phyloP scores from a whole-genome alignment of 2,888 invertebrate species.

The Agrypnus murinus region DNA sequence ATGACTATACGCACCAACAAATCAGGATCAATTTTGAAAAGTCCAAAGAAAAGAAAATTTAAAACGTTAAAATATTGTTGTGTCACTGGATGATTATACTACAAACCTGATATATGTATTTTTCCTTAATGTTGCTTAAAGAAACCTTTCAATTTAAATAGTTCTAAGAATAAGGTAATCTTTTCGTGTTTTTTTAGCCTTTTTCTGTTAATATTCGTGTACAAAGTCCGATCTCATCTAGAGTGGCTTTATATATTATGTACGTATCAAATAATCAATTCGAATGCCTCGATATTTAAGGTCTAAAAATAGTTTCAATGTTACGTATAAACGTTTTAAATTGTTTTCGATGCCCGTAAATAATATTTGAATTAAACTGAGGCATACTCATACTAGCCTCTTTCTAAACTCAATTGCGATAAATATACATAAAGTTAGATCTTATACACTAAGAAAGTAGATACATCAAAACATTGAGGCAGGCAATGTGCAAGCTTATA shows the following conservation, averaged over 20 bases:
- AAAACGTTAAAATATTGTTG: too few species aligned
- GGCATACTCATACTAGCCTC: too few species aligned
- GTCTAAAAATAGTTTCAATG: conserved; percentile 25
- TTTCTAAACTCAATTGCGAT: neutral
- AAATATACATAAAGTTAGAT: neutral
- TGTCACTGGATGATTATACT: too few species aligned
- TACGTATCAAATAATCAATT: conserved; percentile 30
- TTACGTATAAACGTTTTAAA: conserved; percentile 17
- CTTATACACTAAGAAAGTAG: neutral
- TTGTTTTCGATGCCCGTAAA: conserved; percentile 20
- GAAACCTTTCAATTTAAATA: too few species aligned
- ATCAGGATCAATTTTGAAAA: too few species aligned
- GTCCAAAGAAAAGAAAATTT: too few species aligned
- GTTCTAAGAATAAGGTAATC: too few species aligned
- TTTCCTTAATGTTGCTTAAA: too few species aligned
- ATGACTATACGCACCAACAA: too few species aligned
- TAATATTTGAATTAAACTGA: neutral
- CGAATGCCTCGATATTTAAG: conserved; percentile 26
- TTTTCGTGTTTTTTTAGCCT: neutral
- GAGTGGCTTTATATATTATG: conserved; percentile 22
- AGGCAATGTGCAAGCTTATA: too few species aligned
- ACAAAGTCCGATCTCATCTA: conserved; percentile 9
- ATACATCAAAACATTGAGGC: too few species aligned
- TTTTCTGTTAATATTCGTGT: conserved; percentile 5
- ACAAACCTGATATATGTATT: too few species aligned